Base-by-base conservation (phyloP, 2,797 vertebrate genomes). In the Steatocranus sp. region DNA sequence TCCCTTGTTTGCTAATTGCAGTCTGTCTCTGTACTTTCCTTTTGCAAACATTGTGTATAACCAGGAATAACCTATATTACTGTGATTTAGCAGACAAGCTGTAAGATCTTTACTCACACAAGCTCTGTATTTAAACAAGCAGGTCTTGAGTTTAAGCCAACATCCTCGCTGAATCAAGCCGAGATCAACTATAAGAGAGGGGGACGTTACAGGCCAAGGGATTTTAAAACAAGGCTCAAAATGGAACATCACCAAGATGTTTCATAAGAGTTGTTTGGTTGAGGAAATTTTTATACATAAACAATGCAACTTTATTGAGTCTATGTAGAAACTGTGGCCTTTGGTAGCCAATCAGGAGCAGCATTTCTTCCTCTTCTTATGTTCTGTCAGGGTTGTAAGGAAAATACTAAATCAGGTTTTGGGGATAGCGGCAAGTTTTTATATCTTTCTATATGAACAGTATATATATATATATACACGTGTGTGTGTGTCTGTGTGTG, bases 201-300 rank as follows among this genome's bases (percentile, higher is more conserved):
- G n/a, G 17, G 17, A 36, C 0, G 2, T 38, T 75, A 73, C 7
- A 78, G 11, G 2, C 3, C 8, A 10, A 11, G 49, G 8, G 12
- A 18, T n/a, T 10, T 70, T 36, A 34, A 58, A 75, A n/a, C 17
- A 34, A n/a, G 56, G 17, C 0, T 34, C 0, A 61, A 61, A 34
- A 0, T 61, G 0, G 0, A 61, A 34, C 56, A n/a, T 70, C 32
- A 36, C 3, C 4, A 20, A 30, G 15, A 27, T 41, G 0, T 77
- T 7, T 63, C 14, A 0, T 25, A 61, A 5, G 56, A 34, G 56
- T 61, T 43, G 7, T 15, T 32, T 18, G 3, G 46, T 77, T 10
- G 0, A 2, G 48, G n/a, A 70, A 76, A 7, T 41, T 0, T 70
- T 49, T 76, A 18, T 54, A 30, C 30, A 27, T 70, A 43, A 43